These are phyloP conservation scores for Galbula dea DNA, from an alignment of 2,113 vertebrate genomes.

Conservation along the genomic window DNA sequence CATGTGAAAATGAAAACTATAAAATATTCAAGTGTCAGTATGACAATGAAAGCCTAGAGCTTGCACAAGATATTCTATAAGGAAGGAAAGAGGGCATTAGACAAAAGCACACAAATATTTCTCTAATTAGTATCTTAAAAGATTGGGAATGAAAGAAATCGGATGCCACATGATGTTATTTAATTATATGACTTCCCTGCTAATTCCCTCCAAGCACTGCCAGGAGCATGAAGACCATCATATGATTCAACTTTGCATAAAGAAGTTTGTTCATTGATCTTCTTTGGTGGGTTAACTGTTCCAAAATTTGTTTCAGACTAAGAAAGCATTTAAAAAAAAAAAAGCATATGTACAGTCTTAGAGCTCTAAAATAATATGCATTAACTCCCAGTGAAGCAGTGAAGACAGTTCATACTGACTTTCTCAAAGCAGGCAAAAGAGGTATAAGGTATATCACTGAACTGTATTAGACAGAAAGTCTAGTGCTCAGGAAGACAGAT, in stretches of 20 bases:
- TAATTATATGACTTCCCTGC: slow-evolving; percentile 54
- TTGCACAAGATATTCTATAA: slow-evolving; percentile 1
- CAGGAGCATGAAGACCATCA: slow-evolving; percentile 40
- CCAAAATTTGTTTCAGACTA: slow-evolving; percentile 47
- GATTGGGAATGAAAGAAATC: slow-evolving; percentile 21
- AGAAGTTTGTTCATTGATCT: slow-evolving; percentile 55
- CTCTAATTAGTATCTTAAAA: slow-evolving; percentile 59
- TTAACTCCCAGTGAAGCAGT: not conserved
- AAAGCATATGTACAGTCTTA: not conserved
- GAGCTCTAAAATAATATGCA: not conserved
- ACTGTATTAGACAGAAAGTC: not conserved
- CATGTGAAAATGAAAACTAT: not conserved
- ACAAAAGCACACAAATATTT: slow-evolving; percentile 33
- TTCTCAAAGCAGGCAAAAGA: not conserved
- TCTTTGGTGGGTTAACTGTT: slow-evolving; percentile 55
- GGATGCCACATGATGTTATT: slow-evolving; percentile 45
- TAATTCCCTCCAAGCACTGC: slow-evolving; percentile 54
- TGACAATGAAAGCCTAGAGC: slow-evolving; percentile 5
- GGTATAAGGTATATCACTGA: not conserved
- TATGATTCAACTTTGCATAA: slow-evolving; percentile 38
- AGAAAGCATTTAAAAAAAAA: not conserved
- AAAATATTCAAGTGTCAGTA: not conserved
- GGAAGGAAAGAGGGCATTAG: slow-evolving; percentile 13
- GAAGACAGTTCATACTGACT: not conserved
- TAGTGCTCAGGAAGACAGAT: accelerated